Percentiles rank a stretch among this genome's conserved stretches.
Conservation (phyloP, 92 coral and sea anemone species). For the Hydrozoanthus gracilis region DNA sequence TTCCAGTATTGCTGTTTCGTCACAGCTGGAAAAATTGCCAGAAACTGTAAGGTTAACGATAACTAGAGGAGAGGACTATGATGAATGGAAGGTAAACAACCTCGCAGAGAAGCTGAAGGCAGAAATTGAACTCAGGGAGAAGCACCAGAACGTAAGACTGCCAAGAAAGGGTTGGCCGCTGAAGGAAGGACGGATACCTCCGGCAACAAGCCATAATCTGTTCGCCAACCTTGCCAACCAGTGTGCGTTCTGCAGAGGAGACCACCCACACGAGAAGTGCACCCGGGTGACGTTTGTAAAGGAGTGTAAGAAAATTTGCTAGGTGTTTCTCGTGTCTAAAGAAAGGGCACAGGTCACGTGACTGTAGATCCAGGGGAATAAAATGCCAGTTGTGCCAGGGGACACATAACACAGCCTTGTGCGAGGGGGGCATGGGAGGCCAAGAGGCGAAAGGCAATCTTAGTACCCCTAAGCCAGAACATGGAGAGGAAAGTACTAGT, state of each 20-base stretch:
- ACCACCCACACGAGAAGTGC: too few relatives aligned
- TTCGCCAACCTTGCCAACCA: too few relatives aligned
- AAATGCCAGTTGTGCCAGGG: conserved; percentile 13
- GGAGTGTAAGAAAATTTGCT: not conserved
- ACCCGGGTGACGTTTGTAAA: too few relatives aligned
- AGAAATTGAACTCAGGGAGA: not conserved
- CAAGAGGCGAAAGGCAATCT: too few relatives aligned
- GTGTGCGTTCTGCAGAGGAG: too few relatives aligned
- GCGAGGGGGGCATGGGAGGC: conserved; percentile 14
- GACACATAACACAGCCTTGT: conserved; percentile 10
- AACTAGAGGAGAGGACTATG: too few relatives aligned
- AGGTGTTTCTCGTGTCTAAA: not conserved
- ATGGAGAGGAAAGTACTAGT: conserved; percentile 24
- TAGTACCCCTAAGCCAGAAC: conserved; percentile 25
- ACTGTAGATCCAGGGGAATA: conserved; percentile 11
- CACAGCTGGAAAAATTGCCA: not conserved
- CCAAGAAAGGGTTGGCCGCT: not conserved
- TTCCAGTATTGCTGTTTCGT: too few relatives aligned
- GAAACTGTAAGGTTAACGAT: not conserved
- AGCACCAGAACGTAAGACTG: not conserved
- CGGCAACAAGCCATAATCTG: too few relatives aligned
- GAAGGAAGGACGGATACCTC: not conserved
- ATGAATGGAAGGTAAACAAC: not conserved
- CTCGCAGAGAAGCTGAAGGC: not conserved
- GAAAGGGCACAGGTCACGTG: conserved; percentile 21